Conservation (phyloP, 2,888 invertebrate genomes). For the Onchidella celtica region DNA sequence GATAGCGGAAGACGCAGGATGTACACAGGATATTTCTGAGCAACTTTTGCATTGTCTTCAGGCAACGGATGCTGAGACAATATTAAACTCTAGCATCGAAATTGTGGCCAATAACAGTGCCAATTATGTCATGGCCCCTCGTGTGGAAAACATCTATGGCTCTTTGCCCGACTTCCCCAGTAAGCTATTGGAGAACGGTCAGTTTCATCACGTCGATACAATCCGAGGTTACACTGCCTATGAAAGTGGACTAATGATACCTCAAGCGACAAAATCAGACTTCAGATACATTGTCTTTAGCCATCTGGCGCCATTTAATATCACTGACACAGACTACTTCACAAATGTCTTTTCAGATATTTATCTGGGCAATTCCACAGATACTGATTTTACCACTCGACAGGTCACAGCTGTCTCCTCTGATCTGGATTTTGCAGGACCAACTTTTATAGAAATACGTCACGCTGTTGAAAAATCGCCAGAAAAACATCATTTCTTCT, state of each 20-base stretch:
- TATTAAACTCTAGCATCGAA: neutral
- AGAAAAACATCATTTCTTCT: constrained; percentile 1
- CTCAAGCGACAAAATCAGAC: neutral
- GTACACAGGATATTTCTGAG: neutral
- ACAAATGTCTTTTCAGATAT: neutral
- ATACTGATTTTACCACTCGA: neutral
- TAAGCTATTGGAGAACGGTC: neutral
- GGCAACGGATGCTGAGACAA: neutral
- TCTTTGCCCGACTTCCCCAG: constrained; percentile 22
- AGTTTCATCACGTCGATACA: constrained; percentile 30
- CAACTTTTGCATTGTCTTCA: neutral
- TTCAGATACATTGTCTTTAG: no score
- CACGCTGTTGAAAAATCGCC: neutral
- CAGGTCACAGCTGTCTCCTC: neutral
- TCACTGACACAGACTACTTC: neutral
- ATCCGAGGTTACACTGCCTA: constrained; percentile 9
- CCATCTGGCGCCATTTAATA: no score
- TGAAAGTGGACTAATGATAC: neutral
- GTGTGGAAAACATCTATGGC: constrained; percentile 29
- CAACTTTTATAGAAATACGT: neutral
- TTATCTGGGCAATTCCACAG: constrained; percentile 20
- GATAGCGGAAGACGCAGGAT: neutral
- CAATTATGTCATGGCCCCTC: neutral
- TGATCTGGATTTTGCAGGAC: neutral
- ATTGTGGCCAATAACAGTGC: neutral